Base-by-base conservation (phyloP, 2,113 vertebrate genomes). In the Callionymus lyra region DNA sequence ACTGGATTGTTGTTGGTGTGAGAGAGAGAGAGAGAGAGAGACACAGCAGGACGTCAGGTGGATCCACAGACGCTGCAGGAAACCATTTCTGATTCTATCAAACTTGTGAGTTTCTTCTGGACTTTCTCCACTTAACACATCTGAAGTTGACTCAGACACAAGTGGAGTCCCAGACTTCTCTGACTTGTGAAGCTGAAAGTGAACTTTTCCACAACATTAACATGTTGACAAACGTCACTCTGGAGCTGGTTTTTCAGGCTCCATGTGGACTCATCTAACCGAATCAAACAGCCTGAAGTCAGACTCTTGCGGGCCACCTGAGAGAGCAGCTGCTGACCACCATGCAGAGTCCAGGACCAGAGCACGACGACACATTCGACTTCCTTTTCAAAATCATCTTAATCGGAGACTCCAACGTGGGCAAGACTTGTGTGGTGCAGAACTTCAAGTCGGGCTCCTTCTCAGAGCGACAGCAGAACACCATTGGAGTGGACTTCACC, bases 321-420 rank as follows among this genome's bases (percentile, higher is more conserved):
- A n/a, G 36, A 14, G 34, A 1, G 12, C 36, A 2, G 44, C 4
- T 2, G 32, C 39, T 11, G 6, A 17, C 63, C 56, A 77, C 52
- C 51, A 94, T 94, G 93, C 86, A 88, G 38, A 78, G 77, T 54
- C 37, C 79, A 10, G 53, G 59, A 33, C 54, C 72, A 0, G 69
- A 78, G 10, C 74, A 75, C 0, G 92, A 97, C 2, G 93, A 97
- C 17, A 77, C 81, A 4, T 93, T 92, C 43, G 94, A 99, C 58
- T 98, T 90, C 58, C 75, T 98, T 41, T 99, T 99, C 65, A 99
- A 97, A 71, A 89, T 99, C 45, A 93, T 99, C 55, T 83, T 99
- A 41, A 90, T 99, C 1, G 95, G 95, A 6, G 95, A 99, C 68
- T 92, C 94, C 2, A 91, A 97, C 0, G 94, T 99, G 40, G 94